Percentiles rank a stretch among this genome's conserved stretches.
These are phyloP conservation scores for Artibeus jamaicensis DNA, from an alignment of 2,797 vertebrate genomes.

Conservation along the genomic window DNA sequence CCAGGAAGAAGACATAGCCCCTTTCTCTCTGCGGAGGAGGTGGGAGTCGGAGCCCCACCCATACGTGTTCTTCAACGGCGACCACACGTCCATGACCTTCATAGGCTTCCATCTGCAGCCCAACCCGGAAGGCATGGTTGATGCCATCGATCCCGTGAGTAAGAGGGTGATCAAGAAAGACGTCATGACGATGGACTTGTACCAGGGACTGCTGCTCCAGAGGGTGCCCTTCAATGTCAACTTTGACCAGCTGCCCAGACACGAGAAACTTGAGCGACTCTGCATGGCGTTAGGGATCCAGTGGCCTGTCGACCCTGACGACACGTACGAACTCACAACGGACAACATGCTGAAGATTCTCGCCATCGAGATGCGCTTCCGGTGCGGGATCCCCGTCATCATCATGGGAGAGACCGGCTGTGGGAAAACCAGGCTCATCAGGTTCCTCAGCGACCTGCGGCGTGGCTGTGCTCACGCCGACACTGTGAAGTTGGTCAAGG, in stretches of 20 bases:
- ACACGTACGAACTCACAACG: conserved; percentile 94
- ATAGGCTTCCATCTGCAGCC: conserved; percentile 93
- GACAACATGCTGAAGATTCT: conserved; percentile 96
- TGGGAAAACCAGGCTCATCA: conserved; percentile 95
- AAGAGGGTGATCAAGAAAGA: conserved; percentile 86
- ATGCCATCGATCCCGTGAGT: conserved; percentile 88
- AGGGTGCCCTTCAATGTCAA: conserved; percentile 92
- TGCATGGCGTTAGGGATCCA: conserved; percentile 91
- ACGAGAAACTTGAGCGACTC: conserved; percentile 90
- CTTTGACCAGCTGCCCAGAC: conserved; percentile 89
- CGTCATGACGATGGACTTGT: conserved; percentile 88
- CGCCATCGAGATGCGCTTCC: conserved; percentile 97
- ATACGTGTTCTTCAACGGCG: conserved; percentile 96
- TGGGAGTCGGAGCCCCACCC: conserved; percentile 98
- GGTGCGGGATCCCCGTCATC: conserved; percentile 95
- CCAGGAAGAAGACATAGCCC: conserved; percentile 89
- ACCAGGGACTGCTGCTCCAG: conserved; percentile 86
- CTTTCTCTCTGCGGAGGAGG: conserved; percentile 91
- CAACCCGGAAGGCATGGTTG: conserved; percentile 70
- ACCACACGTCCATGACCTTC: conserved; percentile 94
- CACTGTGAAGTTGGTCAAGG: conserved; percentile 95
- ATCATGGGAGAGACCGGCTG: conserved; percentile 99
- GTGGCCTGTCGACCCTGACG: conserved; percentile 88
- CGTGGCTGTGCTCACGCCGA: conserved; percentile 82
- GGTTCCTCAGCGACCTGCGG: conserved; percentile 91